Evolutionary conservation across 2,797 vertebrate genomes (phyloP), one percentile per base, ranked within the genome.

Genomic region (Gymnoscopelus braueri): DNA sequence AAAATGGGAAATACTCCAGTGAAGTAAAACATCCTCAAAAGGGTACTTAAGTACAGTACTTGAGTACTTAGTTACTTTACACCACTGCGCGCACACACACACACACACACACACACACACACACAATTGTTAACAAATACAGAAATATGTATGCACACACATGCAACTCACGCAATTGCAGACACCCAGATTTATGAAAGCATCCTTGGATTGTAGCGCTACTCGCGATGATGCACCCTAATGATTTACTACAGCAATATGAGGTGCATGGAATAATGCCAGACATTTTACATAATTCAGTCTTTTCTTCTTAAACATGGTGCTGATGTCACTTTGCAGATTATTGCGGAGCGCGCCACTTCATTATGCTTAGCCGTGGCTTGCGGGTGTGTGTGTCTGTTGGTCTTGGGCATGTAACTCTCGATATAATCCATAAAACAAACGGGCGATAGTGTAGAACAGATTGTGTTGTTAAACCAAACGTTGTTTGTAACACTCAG

Each of bases 401-500:
- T 81, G 80, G 75, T 77, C 58, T 70, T 53, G 19, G 19, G 72
- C 77, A 69, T 74, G 75, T 72, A 71, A 83, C 83, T 86, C 81
- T 77, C 79, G 86, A 88, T 84, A 85, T 81, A 89, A 91, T 92
- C 91, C 86, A 92, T 94, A 93, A 93, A 94, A 92, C 88, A 91
- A 94, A 91, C 84, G 88, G 19, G 84, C 86, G 76, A 83, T 91
- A 82, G 87, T 92, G 90, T 86, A 84, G 84, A 91, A 91, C 92
- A 93, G 90, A 93, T 92, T 93, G 93, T 86, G 87, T 88, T 91
- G 89, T 92, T 93, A 91, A 92, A 91, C 79, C 79, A 90, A 93
- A 90, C 85, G 87, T 88, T 90, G 90, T 92, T 93, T 88, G 90
- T 90, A 87, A 82, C 87, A 83, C 82, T 90, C 77, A 65, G 79